Conservation (phyloP, 1,140 invertebrate species). For the Cotesia chilonis region DNA sequence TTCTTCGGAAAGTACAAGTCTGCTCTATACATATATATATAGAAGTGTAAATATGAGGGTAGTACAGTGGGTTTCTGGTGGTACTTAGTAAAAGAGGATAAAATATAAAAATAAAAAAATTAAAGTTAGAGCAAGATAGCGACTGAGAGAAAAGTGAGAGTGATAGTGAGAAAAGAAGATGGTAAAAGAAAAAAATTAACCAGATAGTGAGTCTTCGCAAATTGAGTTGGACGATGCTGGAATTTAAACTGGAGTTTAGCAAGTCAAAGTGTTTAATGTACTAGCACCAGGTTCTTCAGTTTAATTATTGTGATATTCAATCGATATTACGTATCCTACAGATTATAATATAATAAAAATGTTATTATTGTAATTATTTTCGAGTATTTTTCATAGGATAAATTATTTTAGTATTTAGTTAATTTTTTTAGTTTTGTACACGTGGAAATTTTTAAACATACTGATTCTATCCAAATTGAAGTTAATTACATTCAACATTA, state of each 20-base stretch:
- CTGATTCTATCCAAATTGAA: too few species aligned
- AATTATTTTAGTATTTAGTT: too few species aligned
- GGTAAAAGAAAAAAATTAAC: constrained; percentile 47
- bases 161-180: background rate
- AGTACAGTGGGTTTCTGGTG: background rate
- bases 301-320: constrained; percentile 54
- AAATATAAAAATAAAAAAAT: constrained; percentile 1
- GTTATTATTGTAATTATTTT: background rate
- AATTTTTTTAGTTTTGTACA: too few species aligned
- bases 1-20: background rate
- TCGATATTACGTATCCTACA: constrained; percentile 46
- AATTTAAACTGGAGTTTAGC: constrained; percentile 65
- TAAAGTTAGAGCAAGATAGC: background rate
- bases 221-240: constrained; percentile 58
- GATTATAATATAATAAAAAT: background rate
- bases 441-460: too few species aligned
- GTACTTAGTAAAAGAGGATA: background rate
- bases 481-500: too few species aligned
- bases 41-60: background rate
- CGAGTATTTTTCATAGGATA: background rate
- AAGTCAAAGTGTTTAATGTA: constrained; percentile 61
- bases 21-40: constrained; percentile 15
- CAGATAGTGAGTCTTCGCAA: constrained; percentile 55
- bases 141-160: background rate
- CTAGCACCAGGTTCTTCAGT: constrained; percentile 38